Evolutionary conservation across 1,140 invertebrate species (phyloP).

Genomic region (Caerostris darwini): DNA sequence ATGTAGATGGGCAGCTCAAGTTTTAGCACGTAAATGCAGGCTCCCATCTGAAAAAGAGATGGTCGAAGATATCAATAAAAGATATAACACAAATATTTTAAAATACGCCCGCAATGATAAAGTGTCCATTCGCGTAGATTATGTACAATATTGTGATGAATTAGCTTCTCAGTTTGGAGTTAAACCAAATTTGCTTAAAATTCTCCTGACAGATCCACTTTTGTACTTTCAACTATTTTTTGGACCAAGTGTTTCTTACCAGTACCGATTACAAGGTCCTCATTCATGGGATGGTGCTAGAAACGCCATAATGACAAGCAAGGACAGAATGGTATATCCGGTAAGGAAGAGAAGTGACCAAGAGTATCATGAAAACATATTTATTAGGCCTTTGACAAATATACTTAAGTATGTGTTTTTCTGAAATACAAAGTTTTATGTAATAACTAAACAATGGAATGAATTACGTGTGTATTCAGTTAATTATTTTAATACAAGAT

Average conservation of each 20-base stretch:
- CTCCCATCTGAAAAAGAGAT: constrained; percentile 80
- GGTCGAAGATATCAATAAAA: constrained; percentile 81
- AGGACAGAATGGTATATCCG: constrained; percentile 75
- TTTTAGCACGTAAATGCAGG: constrained; percentile 77
- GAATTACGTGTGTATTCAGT: no score
- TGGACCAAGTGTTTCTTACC: constrained; percentile 83
- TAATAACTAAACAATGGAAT: no score
- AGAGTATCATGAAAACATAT: background rate
- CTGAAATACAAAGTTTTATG: background rate
- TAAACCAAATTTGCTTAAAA: constrained; percentile 81
- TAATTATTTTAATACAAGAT: no score
- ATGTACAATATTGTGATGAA: constrained; percentile 82
- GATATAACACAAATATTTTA: constrained; percentile 64
- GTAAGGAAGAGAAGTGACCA: constrained; percentile 40
- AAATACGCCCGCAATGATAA: constrained; percentile 80
- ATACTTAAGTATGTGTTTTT: background rate
- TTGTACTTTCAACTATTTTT: constrained; percentile 81
- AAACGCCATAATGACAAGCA: constrained; percentile 80
- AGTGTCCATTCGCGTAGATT: constrained; percentile 82
- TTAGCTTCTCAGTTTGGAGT: constrained; percentile 82
- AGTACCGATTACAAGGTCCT: constrained; percentile 83
- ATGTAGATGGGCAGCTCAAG: constrained; percentile 70
- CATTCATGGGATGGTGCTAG: constrained; percentile 82
- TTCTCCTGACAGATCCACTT: constrained; percentile 80
- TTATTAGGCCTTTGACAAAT: background rate